Evolutionary conservation across 1,140 invertebrate genomes (phyloP).

Genomic region (Teleopsis dalmanni): DNA sequence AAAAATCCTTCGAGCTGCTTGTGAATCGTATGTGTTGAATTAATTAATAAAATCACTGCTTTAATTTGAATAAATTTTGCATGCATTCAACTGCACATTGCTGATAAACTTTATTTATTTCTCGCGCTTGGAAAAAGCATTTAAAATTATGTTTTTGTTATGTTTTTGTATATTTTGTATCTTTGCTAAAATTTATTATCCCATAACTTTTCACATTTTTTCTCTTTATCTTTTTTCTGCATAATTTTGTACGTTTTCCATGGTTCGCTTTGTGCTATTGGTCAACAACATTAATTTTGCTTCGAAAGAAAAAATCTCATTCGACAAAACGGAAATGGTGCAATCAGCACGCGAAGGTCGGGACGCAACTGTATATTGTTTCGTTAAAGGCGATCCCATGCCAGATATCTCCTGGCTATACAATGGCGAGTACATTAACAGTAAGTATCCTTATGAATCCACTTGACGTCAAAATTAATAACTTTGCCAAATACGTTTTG

Average conservation of each 20-base stretch:
- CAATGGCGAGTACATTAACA: constrained; percentile 41
- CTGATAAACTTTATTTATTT: not conserved
- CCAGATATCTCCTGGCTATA: constrained; percentile 46
- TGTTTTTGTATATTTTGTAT: not conserved
- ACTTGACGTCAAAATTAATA: not conserved
- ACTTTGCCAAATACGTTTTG: no score
- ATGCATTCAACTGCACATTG: not conserved
- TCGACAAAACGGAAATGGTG: constrained; percentile 45
- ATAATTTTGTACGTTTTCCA: no score
- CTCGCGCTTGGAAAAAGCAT: not conserved
- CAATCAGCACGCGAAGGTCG: constrained; percentile 46
- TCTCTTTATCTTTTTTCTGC: no score
- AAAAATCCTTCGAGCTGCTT: constrained; percentile 42
- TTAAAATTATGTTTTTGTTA: not conserved
- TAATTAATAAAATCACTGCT: not conserved
- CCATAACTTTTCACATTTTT: no score
- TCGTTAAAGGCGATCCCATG: constrained; percentile 46
- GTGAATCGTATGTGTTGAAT: constrained; percentile 45
- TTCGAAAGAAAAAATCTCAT: constrained; percentile 46
- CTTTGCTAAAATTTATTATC: no score
- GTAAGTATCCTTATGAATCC: constrained; percentile 26
- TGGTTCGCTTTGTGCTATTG: no score
- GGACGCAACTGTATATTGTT: constrained; percentile 46
- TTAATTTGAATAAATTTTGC: not conserved
- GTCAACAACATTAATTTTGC: no score